A percentile compares a stretch with the other conserved stretches of the same genome.
phyloP scores from a whole-genome alignment of 2,888 invertebrate genomes.

The Nomada flava region DNA sequence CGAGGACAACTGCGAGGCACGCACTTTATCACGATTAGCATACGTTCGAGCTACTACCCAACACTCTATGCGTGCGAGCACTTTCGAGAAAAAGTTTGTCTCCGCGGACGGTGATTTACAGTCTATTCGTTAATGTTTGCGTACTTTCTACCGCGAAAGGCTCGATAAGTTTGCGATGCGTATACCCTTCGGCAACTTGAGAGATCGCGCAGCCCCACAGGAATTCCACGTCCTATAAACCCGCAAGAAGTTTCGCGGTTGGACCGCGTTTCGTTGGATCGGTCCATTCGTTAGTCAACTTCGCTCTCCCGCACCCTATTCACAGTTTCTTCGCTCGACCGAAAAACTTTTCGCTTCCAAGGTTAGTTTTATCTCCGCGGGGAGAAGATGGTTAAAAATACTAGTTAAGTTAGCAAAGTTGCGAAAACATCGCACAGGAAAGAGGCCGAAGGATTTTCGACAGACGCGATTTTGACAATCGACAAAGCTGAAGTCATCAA shows the following conservation, averaged over 20 bases:
- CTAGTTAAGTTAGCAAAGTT: too few species aligned
- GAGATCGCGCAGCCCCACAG: slow-evolving; percentile 40
- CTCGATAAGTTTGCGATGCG: slow-evolving; percentile 49
- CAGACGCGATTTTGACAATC: background rate
- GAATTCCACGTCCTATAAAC: slow-evolving; percentile 52
- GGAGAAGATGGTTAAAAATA: background rate
- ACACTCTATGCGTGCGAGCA: background rate
- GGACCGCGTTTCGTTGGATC: slow-evolving; percentile 60
- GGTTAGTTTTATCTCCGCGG: slow-evolving; percentile 29
- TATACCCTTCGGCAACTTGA: slow-evolving; percentile 41
- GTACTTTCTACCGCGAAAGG: slow-evolving; percentile 29
- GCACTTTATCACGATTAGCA: slow-evolving; percentile 17
- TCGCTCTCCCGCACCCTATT: slow-evolving; percentile 39
- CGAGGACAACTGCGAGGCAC: background rate
- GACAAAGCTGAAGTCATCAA: slow-evolving; percentile 11
- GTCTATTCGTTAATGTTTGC: slow-evolving; percentile 31
- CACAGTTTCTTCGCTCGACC: slow-evolving; percentile 1
- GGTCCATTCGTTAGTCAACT: slow-evolving; percentile 65
- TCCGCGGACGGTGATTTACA: background rate
- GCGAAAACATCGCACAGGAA: too few species aligned
- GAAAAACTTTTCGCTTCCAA: slow-evolving; percentile 33
- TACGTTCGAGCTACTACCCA: background rate
- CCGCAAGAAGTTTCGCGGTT: slow-evolving; percentile 64
- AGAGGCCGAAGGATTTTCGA: too few species aligned
- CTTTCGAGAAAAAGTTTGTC: background rate